Conservation (phyloP, 2,797 vertebrate species). For the Tangara arthus region DNA sequence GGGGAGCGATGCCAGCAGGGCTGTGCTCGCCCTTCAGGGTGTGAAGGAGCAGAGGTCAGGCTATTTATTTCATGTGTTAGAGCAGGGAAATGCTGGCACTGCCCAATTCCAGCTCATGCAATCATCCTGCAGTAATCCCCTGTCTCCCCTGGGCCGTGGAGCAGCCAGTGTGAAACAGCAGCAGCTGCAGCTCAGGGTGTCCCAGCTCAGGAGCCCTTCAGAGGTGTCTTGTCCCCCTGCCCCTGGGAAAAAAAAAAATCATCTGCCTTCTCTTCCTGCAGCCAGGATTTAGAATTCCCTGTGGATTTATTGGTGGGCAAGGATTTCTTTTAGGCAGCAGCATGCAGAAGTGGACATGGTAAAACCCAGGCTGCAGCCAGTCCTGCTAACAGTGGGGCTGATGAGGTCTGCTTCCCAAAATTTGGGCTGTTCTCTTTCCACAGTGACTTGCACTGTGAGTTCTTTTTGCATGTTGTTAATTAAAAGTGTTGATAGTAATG, state of each 20-base stretch:
- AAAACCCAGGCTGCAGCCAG: background rate
- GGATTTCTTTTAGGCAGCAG: background rate
- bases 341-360: fast-evolving
- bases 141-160: background rate
- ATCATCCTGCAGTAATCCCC: background rate
- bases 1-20: fast-evolving
- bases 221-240: background rate
- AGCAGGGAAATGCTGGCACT: background rate
- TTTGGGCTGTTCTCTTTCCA: fast-evolving
- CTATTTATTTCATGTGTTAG: background rate
- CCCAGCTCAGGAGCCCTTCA: background rate
- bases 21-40: fast-evolving
- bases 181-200: background rate
- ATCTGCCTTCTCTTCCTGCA: background rate
- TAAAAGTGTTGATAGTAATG: background rate
- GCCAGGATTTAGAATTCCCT: background rate
- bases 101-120: background rate
- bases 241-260: no score
- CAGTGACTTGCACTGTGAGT: background rate
- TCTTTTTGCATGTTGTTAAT: background rate
- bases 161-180: background rate
- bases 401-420: background rate
- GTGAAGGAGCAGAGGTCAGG: background rate
- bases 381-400: background rate
- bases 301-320: background rate